Evolutionary conservation across 2,888 invertebrate genomes (phyloP), one percentile per base, ranked within the genome.

Genomic region (Mesoligia furuncula): DNA sequence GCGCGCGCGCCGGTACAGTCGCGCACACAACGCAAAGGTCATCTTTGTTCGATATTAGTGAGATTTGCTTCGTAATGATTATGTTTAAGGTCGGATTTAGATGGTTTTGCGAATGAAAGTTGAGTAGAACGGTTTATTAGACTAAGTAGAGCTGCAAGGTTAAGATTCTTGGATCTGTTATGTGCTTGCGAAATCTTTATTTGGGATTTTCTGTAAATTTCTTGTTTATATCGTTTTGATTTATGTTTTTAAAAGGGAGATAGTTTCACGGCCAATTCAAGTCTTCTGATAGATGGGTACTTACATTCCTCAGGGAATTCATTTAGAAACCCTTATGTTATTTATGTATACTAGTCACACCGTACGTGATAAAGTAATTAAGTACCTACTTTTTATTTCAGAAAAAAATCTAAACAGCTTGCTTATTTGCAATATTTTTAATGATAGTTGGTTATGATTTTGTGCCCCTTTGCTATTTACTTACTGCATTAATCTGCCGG

Each of bases 1-100:
- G 86, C 84, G 89, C 82, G 73, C 73, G 89, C 86, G 88, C 84
- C 27, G 57, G 76, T 85, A 85, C 69, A 81, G 59, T 73, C 83
- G 59, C 66, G 51, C 39, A 68, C 80, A 71, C 61, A 59, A 70
- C 76, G 77, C 45, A 90, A 90, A 90, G 90, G 90, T 90, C 90
- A 87, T 85, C 89, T 90, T 90, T 90, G 90, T 90, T 85, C 82
- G 75, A 74, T 77, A 84, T 77, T 81, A 80, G 79, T 73, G 39
- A 75, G 61, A 82, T 84, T 81, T 72, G 17, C 66, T 45, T 76
- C 27, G 59, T 27, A 48, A 36, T 73, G 65, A 85, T 85, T 80
- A 80, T 31, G 1, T 70, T 59, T 77, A 42, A 87, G 84, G 86
- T 80, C 79, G 31, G 24, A 64, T 76, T 82, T 75, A 80, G 83